Conservation (phyloP, 2,888 invertebrate genomes). For the Brachypalpus laphriformis region DNA sequence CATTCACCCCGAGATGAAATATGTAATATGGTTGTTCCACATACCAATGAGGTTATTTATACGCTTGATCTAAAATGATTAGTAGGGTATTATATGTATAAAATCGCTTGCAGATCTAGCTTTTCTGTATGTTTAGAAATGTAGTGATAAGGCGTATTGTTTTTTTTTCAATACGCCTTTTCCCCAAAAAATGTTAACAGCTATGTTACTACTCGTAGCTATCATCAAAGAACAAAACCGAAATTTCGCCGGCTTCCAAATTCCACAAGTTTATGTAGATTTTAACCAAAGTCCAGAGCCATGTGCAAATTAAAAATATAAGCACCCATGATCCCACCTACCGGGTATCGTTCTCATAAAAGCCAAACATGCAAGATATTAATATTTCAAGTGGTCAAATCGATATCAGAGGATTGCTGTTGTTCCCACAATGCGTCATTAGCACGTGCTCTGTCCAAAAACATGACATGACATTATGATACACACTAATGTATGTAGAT, state of each 20-base stretch:
- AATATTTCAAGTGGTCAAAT: not conserved
- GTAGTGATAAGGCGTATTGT: too few species aligned
- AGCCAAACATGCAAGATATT: not conserved
- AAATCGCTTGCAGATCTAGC: too few species aligned
- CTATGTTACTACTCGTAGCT: not conserved
- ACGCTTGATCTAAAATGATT: too few species aligned
- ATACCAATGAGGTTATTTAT: too few species aligned
- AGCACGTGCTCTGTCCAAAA: conserved; percentile 1
- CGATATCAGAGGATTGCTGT: not conserved
- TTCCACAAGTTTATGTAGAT: not conserved
- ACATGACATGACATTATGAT: not conserved
- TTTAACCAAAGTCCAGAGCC: not conserved
- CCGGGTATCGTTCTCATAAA: not conserved
- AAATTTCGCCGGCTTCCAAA: not conserved
- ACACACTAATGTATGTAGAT: not conserved
- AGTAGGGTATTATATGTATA: too few species aligned
- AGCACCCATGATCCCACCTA: not conserved
- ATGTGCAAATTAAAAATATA: not conserved
- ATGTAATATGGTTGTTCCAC: too few species aligned
- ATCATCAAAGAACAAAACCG: not conserved
- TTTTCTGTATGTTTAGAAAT: too few species aligned
- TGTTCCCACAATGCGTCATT: not conserved
- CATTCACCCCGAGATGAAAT: too few species aligned
- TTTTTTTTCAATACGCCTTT: too few species aligned
- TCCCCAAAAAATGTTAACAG: not conserved